These are phyloP conservation scores for Solenodon paradoxus DNA, from an alignment of 2,113 vertebrate species.

Conservation along the genomic window DNA sequence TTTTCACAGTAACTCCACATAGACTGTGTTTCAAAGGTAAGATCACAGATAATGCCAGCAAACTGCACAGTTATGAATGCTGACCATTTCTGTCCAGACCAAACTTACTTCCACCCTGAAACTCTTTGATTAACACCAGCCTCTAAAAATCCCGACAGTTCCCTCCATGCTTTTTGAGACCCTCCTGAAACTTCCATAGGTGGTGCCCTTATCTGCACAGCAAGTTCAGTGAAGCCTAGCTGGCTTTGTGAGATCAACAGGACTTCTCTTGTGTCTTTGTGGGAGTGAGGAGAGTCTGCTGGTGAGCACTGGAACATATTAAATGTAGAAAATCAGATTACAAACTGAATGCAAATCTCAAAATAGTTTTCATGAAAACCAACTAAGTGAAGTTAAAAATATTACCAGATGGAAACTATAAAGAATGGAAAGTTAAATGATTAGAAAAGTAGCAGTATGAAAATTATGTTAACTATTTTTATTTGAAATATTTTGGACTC, in stretches of 20 bases:
- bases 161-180: not conserved
- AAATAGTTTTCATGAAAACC: not conserved
- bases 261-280: not conserved
- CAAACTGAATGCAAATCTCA: not conserved
- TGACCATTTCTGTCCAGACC: not conserved
- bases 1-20: not conserved
- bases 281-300: not conserved
- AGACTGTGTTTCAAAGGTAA: not conserved
- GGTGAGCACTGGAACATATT: not conserved
- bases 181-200: not conserved
- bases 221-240: not conserved
- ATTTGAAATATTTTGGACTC: not conserved
- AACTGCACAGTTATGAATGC: not conserved
- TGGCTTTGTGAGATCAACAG: not conserved
- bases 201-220: not conserved
- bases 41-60: not conserved
- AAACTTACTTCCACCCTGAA: not conserved
- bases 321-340: not conserved
- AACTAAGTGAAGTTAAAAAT: not conserved
- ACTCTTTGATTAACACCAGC: not conserved
- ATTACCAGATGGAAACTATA: not conserved
- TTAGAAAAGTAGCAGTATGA: not conserved
- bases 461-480: not conserved
- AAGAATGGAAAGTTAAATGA: not conserved
- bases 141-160: not conserved